Conservation (phyloP, 2,888 invertebrate species). For the Malthinus flaveolus region DNA sequence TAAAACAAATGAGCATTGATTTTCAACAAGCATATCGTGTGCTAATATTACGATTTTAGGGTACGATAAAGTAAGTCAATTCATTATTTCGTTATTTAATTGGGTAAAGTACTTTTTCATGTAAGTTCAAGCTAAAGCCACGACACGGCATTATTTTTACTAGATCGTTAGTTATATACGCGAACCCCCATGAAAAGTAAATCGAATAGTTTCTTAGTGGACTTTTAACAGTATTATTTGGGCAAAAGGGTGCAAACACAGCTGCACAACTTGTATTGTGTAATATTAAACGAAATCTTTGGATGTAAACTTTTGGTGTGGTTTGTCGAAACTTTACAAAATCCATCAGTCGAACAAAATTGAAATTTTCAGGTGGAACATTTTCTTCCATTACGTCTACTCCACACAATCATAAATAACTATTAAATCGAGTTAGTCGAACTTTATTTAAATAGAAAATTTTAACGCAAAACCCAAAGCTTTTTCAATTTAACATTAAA, state of each 20-base stretch:
- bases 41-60: constrained; percentile 36
- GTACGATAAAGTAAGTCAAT: constrained; percentile 42
- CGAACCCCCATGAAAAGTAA: constrained; percentile 18
- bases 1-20: constrained; percentile 29
- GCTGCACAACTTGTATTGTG: constrained; percentile 1
- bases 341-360: too few relatives aligned
- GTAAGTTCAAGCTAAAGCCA: constrained; percentile 38
- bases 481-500: too few relatives aligned
- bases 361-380: too few relatives aligned
- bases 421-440: too few relatives aligned
- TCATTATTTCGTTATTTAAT: constrained; percentile 45
- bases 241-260: constrained; percentile 11
- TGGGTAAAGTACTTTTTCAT: constrained; percentile 46
- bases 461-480: too few relatives aligned
- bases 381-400: too few relatives aligned
- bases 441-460: too few relatives aligned
- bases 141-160: constrained; percentile 32
- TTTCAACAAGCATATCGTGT: constrained; percentile 42
- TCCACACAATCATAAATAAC: too few relatives aligned
- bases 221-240: constrained; percentile 5
- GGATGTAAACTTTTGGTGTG: too few relatives aligned
- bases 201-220: constrained; percentile 16
- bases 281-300: too few relatives aligned
- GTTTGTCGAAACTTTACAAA: too few relatives aligned
- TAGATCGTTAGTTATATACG: constrained; percentile 23